Evolutionary conservation across 2,888 invertebrate genomes (phyloP).

Genomic region (Linnaemya vulpina): DNA sequence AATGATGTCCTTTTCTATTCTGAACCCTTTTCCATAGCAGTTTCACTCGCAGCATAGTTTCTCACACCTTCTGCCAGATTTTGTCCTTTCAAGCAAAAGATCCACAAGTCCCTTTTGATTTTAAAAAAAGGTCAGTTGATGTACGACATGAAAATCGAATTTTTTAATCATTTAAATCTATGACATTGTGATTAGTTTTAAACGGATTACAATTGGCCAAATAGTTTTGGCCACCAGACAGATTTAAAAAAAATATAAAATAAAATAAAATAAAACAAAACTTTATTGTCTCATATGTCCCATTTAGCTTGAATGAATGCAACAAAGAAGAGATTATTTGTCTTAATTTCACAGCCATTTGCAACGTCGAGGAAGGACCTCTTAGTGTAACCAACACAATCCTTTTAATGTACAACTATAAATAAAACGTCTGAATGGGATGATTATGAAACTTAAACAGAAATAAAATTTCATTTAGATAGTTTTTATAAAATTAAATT

Average conservation of each 20-base stretch:
- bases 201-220: slow-evolving; percentile 33
- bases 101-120: not conserved
- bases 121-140: not conserved
- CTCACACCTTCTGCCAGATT: not conserved
- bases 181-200: slow-evolving; percentile 28
- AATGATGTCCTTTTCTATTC: not conserved
- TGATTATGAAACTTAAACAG: not conserved
- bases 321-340: not conserved
- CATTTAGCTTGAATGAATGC: not conserved
- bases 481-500: too few relatives aligned
- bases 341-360: not conserved
- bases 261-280: too few relatives aligned
- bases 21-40: too few relatives aligned
- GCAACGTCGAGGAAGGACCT: not conserved
- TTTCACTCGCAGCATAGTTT: too few relatives aligned
- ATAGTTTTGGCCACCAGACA: slow-evolving; percentile 25
- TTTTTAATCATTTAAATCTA: slow-evolving; percentile 2
- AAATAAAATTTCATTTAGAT: not conserved
- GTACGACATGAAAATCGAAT: not conserved
- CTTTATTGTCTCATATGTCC: slow-evolving; percentile 5
- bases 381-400: not conserved
- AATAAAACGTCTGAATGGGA: not conserved
- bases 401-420: not conserved
- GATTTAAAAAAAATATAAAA: not conserved
- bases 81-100: not conserved